Percentiles rank a stretch among this genome's conserved stretches.
These are phyloP conservation scores for Medauroidea extradentata DNA, from an alignment of 1,140 invertebrate genomes.

Conservation along the genomic window DNA sequence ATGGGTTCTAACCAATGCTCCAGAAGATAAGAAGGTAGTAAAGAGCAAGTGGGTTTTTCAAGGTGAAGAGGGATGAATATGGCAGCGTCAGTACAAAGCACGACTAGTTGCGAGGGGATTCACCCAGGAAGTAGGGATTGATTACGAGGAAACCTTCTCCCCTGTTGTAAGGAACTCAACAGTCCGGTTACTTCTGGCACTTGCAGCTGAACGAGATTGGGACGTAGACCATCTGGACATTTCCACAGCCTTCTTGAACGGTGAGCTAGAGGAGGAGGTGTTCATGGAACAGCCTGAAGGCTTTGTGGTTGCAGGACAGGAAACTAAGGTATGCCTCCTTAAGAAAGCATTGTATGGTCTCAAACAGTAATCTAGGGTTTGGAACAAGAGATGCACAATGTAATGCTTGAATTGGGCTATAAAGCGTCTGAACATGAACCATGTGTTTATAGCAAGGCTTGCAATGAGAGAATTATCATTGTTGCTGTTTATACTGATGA, in stretches of 20 bases:
- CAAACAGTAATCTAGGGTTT: too few species aligned
- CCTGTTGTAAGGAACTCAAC: conserved; percentile 34
- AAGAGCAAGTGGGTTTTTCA: conserved; percentile 28
- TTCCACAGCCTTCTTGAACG: conserved; percentile 41
- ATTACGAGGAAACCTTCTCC: conserved; percentile 39
- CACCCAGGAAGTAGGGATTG: conserved; percentile 32
- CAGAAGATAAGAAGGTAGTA: conserved; percentile 19
- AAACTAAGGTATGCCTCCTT: conserved; percentile 36
- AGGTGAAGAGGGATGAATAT: conserved; percentile 32
- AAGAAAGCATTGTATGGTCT: conserved; percentile 41
- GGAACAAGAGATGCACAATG: too few species aligned
- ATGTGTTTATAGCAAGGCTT: conserved; percentile 32
- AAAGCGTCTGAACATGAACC: conserved; percentile 31
- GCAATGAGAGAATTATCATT: conserved; percentile 24
- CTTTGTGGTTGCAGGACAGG: conserved; percentile 21
- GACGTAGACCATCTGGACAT: conserved; percentile 37
- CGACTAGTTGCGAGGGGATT: conserved; percentile 45
- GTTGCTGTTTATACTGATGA: conserved; percentile 39
- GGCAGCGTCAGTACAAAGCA: conserved; percentile 38
- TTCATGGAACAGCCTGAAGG: conserved; percentile 41
- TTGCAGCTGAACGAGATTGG: conserved; percentile 32
- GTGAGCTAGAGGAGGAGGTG: conserved; percentile 38
- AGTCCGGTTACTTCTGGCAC: conserved; percentile 36
- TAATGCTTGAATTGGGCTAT: too few species aligned
- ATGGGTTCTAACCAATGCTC: background rate